Evolutionary conservation across 2,888 invertebrate species (phyloP).

Genomic region (Mongoloraphidia duomilia): DNA sequence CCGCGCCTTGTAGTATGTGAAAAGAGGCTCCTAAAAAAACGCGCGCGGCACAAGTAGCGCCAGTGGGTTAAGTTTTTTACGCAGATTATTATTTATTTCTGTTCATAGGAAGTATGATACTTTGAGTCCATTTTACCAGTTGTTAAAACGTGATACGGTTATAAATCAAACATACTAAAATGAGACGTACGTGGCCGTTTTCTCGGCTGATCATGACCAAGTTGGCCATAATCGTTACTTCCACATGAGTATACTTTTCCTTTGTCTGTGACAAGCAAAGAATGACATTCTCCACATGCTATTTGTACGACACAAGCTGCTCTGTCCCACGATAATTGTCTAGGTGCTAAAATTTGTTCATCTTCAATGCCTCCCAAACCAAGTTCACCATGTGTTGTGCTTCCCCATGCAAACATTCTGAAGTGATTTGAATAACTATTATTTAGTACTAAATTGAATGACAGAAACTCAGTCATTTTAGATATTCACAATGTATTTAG

Average conservation of each 20-base stretch:
- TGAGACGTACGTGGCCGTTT: slow-evolving; percentile 52
- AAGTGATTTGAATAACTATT: too few species aligned
- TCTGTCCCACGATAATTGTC: slow-evolving; percentile 44
- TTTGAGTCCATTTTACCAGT: background rate
- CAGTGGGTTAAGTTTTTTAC: too few species aligned
- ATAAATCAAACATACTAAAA: slow-evolving; percentile 38
- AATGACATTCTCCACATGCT: slow-evolving; percentile 72
- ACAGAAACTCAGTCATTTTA: too few species aligned
- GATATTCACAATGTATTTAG: too few species aligned
- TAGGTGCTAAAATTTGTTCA: slow-evolving; percentile 47
- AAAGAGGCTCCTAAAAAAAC: too few species aligned
- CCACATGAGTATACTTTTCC: slow-evolving; percentile 86
- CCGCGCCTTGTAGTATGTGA: too few species aligned
- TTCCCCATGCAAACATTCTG: slow-evolving; percentile 61
- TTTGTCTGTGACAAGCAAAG: slow-evolving; percentile 57
- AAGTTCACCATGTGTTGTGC: slow-evolving; percentile 59
- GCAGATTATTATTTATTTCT: too few species aligned
- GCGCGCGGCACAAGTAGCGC: too few species aligned
- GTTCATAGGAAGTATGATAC: too few species aligned
- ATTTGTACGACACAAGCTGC: slow-evolving; percentile 37
- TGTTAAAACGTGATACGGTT: background rate
- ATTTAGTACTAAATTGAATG: too few species aligned
- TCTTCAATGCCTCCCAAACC: slow-evolving; percentile 66
- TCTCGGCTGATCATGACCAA: slow-evolving; percentile 58
- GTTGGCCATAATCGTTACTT: slow-evolving; percentile 81